phyloP scores from a whole-genome alignment of 1,140 invertebrate genomes.

The Cardiocondyla obscurior region DNA sequence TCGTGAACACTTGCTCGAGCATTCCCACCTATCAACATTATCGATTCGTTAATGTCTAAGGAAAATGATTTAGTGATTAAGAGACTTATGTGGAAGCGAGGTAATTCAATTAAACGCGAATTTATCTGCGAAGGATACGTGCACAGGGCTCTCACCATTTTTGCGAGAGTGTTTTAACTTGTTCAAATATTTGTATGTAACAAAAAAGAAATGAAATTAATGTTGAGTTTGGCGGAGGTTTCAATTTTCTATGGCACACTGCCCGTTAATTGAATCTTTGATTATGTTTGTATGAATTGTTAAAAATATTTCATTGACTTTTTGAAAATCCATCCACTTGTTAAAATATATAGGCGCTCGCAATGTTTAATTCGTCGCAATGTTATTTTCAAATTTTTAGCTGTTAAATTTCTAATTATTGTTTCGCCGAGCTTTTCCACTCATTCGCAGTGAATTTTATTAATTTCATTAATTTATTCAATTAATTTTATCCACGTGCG shows the following conservation, averaged over 20 bases:
- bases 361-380: neutral
- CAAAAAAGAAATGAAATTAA: neutral
- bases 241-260: neutral
- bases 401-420: neutral
- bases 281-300: neutral
- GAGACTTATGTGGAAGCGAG: neutral
- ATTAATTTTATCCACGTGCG: neutral
- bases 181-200: constrained; percentile 12
- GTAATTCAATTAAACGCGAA: neutral
- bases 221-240: neutral
- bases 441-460: neutral
- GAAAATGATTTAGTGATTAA: neutral
- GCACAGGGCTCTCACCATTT: neutral
- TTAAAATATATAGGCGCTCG: neutral
- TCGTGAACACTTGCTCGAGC: constrained; percentile 26
- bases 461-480: neutral
- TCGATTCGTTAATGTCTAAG: neutral
- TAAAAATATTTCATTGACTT: neutral
- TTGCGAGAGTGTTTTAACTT: neutral
- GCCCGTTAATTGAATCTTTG: constrained; percentile 17
- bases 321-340: neutral
- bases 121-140: too few species aligned
- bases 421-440: neutral
- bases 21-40: constrained; percentile 32
- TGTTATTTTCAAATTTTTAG: neutral